Evolutionary conservation across 1,140 invertebrate genomes (phyloP), one percentile per base, ranked within the genome.

Genomic region (Solenopsis fugax): DNA sequence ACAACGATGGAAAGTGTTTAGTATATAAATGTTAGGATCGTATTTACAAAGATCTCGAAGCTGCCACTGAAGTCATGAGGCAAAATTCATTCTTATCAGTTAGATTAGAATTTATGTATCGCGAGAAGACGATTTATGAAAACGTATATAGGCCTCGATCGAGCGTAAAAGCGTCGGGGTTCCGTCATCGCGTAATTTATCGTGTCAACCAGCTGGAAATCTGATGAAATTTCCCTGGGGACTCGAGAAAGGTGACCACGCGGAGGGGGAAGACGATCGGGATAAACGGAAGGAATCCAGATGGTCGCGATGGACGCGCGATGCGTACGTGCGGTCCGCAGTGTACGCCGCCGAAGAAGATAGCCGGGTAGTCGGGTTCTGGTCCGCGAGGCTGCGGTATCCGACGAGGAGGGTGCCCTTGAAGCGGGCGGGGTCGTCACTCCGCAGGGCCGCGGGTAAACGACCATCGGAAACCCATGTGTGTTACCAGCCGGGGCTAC

Each of bases 381-480:
- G 90, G 87, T 92, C 85, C 72, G 77, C 77, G 91, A 90, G 81
- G 86, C 90, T 93, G 91, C 89, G 92, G 92, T 93, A 91, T 93
- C 92, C 91, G 80, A 75, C 69, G 89, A 90, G 89, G 88, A 91
- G 90, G 91, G 92, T 95, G 94, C 94, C 95, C 95, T 95, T 95
- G 95, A 95, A 94, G 92, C 93, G 92, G 94, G 94, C 94, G 93
- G 94, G 95, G 94, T 95, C 95, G 95, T 95, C 94, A 95, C 94
- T 94, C 29, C 94, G 93, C 64, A 92, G 92, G 89, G 91, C 89
- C 88, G 90, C 92, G 88, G 95, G 94, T 95, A 95, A 95, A 95
- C 93, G 95, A 95, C 95, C 95, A 95, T 93, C 90, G 91, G 93
- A 92, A 92, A 94, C 88, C 91, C 91, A 92, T 93, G 92, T 94